Conservation (phyloP, 2,797 vertebrate species). For the Esox lucius region DNA sequence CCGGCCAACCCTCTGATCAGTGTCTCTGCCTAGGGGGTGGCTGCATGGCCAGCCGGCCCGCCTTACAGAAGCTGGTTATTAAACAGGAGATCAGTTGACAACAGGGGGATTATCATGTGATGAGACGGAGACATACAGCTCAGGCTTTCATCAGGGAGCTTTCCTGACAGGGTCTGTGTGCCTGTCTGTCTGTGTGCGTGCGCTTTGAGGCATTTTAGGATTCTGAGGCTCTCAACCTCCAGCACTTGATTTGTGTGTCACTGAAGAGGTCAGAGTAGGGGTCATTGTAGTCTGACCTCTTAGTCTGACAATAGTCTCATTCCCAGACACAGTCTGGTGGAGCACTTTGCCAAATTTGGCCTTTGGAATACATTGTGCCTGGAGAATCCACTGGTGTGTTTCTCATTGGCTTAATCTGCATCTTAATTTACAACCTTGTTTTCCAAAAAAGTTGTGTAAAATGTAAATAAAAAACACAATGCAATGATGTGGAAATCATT, state of each 20-base stretch:
- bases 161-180: neutral
- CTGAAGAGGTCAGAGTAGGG: slow-evolving; percentile 65
- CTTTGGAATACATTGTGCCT: too few relatives aligned
- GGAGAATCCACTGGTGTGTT: too few relatives aligned
- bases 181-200: neutral
- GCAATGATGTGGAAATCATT: too few relatives aligned
- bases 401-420: too few relatives aligned
- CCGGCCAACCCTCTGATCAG: slow-evolving; percentile 31
- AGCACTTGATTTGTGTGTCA: slow-evolving; percentile 53
- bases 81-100: slow-evolving; percentile 34
- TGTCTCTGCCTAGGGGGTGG: slow-evolving; percentile 1
- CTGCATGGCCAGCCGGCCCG: neutral
- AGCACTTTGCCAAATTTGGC: neutral
- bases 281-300: slow-evolving; percentile 27
- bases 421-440: too few relatives aligned
- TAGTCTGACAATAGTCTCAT: slow-evolving; percentile 25
- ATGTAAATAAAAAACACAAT: too few relatives aligned
- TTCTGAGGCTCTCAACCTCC: neutral
- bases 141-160: slow-evolving; percentile 30
- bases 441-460: too few relatives aligned
- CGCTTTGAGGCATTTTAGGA: neutral
- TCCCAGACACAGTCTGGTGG: slow-evolving; percentile 31
- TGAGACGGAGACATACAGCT: slow-evolving; percentile 43
- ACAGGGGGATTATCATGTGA: slow-evolving; percentile 44
- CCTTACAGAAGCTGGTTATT: slow-evolving; percentile 4